Evolutionary conservation across 1,140 invertebrate species (phyloP), one percentile per base, ranked within the genome.

Genomic region (Habropoda laboriosa): DNA sequence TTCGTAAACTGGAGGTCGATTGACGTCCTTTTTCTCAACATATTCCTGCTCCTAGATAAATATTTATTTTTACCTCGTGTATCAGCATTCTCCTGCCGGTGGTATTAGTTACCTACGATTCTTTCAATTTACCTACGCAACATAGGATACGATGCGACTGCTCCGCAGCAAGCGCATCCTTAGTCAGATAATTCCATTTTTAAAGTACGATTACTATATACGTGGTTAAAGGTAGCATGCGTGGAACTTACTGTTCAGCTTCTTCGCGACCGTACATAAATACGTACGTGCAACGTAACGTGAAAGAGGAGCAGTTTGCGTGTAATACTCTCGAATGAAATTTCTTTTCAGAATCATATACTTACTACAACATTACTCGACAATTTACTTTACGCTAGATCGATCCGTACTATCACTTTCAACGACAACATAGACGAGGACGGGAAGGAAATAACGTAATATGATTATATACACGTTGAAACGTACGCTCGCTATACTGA

Each of bases 1-100:
- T 97, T 90, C 95, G 96, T 87, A 97, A 97, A 93, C 91, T 97
- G 57, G 96, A 96, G 91, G 94, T 97, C n/a, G 96, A 97, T 92
- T 97, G 94, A 94, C 51, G 27, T 27, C 51, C 27, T 40, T 30
- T 30, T 16, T 32, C n/a, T 57, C 1, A 18, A 66, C 0, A 16
- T 61, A 61, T 55, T 38, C 49, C 3, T n/a, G n/a, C n/a, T 38
- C 7, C 5, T 70, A 70, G 35, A 40, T 45, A 67, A 42, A 75
- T 70, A 71, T 45, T 32, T 75, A 64, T 63, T 63, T 4, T 58
- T 49, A 38, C 13, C 12, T 49, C 35, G 53, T 77, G 21, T 57
- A 49, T 49, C 53, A 57, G 42, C 27, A 71, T 47, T 75, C 61
- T 86, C 73, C 53, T 80, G 84, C 83, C 58, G 90, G 90, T 91